These are phyloP conservation scores for Siderastrea radians DNA, from an alignment of 92 coral and sea anemone species.

Conservation along the genomic window DNA sequence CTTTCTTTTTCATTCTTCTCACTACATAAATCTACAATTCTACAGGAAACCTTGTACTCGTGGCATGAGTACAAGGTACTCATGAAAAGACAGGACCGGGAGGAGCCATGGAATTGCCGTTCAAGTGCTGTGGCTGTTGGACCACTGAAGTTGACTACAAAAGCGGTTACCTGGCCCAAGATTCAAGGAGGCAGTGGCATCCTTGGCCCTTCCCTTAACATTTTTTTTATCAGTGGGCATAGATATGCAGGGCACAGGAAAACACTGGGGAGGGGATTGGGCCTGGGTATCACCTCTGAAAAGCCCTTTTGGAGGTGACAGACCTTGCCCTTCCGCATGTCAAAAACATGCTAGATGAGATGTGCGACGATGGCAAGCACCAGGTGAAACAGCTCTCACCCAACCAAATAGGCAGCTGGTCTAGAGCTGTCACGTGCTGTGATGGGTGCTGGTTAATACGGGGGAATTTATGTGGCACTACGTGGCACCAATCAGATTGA, in stretches of 20 bases:
- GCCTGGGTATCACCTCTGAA: conserved; percentile 46
- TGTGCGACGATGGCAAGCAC: conserved; percentile 25
- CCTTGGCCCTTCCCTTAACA: conserved; percentile 51
- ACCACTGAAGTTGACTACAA: conserved; percentile 1
- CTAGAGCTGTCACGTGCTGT: not conserved
- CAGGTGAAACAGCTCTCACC: not conserved
- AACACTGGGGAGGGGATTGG: conserved; percentile 61
- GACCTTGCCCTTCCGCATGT: conserved; percentile 56
- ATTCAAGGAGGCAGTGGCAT: conserved; percentile 43
- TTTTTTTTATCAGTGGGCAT: conserved; percentile 55
- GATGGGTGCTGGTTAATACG: not conserved
- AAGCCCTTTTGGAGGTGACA: conserved; percentile 58
- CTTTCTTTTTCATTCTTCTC: no score
- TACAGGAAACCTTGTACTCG: no score
- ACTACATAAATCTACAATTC: no score
- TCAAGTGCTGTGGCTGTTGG: conserved; percentile 54
- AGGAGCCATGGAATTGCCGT: conserved; percentile 35
- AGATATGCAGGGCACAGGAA: conserved; percentile 66
- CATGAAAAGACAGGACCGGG: no score
- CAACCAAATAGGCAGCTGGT: not conserved
- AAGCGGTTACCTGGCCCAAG: conserved; percentile 43
- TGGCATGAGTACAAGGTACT: no score
- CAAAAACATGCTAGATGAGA: conserved; percentile 65
- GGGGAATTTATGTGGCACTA: not conserved
- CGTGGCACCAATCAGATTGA: no score